Percentiles rank a stretch among this genome's conserved stretches.
phyloP scores from a whole-genome alignment of 2,888 invertebrate genomes.

The Stenodema calcarata region DNA sequence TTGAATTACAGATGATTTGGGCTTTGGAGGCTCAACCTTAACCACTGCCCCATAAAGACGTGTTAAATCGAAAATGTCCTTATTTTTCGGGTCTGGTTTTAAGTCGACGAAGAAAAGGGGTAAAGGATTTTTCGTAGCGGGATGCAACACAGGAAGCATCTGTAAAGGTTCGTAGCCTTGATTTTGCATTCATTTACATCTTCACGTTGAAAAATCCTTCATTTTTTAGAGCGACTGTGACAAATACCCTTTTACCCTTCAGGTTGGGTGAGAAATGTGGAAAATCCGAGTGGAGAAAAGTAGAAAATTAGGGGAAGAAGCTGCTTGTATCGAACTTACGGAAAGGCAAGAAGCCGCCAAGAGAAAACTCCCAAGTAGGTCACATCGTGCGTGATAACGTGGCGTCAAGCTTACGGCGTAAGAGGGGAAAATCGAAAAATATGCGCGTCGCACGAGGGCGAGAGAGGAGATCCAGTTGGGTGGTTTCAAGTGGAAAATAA shows the following conservation, averaged over 20 bases:
- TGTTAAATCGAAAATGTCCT: no score
- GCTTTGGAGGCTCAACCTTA: constrained; percentile 20
- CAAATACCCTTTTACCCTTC: no score
- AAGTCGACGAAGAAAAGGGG: constrained; percentile 33
- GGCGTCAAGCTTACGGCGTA: neutral
- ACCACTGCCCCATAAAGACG: constrained; percentile 6
- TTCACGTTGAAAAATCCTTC: no score
- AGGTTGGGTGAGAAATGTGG: no score
- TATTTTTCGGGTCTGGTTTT: no score
- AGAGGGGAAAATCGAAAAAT: neutral
- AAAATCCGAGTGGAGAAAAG: no score
- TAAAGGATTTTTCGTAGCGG: neutral
- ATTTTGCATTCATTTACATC: no score
- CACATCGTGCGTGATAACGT: neutral
- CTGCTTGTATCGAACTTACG: no score
- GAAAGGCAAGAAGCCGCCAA: neutral
- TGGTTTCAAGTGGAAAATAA: neutral
- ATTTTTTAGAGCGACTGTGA: no score
- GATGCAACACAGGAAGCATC: constrained; percentile 18
- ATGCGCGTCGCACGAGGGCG: neutral
- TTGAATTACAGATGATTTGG: constrained; percentile 12
- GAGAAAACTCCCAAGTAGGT: neutral
- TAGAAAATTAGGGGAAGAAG: no score
- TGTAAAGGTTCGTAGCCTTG: neutral
- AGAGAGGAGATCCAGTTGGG: neutral